Conservation (phyloP, 1,140 invertebrate genomes). For the Zaprionus capensis region DNA sequence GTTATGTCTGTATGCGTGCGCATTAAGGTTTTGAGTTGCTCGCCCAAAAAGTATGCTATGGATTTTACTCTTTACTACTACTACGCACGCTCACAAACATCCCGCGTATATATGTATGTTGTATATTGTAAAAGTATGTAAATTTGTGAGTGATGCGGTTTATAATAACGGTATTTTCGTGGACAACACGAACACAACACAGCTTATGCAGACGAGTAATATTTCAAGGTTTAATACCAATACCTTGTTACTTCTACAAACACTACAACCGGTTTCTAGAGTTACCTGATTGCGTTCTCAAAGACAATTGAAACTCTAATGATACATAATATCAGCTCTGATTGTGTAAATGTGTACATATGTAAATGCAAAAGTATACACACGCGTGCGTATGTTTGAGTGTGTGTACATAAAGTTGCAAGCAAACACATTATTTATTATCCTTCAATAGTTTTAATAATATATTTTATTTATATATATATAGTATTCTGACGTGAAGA, state of each 20-base stretch:
- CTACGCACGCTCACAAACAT: slow-evolving; percentile 68
- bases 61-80: slow-evolving; percentile 74
- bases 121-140: neutral
- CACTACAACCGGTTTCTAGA: slow-evolving; percentile 6
- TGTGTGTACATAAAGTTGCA: too few relatives aligned
- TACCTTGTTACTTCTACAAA: slow-evolving; percentile 56
- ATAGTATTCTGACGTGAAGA: too few relatives aligned
- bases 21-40: slow-evolving; percentile 53
- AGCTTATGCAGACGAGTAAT: slow-evolving; percentile 74
- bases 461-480: too few relatives aligned
- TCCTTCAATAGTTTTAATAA: too few relatives aligned
- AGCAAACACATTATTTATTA: too few relatives aligned
- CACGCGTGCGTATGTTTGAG: too few relatives aligned
- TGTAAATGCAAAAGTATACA: too few relatives aligned
- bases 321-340: too few relatives aligned
- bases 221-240: slow-evolving; percentile 62
- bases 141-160: slow-evolving; percentile 25
- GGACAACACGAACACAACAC: slow-evolving; percentile 56
- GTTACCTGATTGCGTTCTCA: too few relatives aligned
- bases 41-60: slow-evolving; percentile 77
- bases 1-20: slow-evolving; percentile 37
- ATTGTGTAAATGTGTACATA: too few relatives aligned
- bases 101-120: slow-evolving; percentile 3
- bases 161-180: slow-evolving; percentile 75
- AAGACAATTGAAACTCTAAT: too few relatives aligned